These are phyloP conservation scores for Microplitis mediator DNA, from an alignment of 1,140 invertebrate genomes.

Conservation along the genomic window DNA sequence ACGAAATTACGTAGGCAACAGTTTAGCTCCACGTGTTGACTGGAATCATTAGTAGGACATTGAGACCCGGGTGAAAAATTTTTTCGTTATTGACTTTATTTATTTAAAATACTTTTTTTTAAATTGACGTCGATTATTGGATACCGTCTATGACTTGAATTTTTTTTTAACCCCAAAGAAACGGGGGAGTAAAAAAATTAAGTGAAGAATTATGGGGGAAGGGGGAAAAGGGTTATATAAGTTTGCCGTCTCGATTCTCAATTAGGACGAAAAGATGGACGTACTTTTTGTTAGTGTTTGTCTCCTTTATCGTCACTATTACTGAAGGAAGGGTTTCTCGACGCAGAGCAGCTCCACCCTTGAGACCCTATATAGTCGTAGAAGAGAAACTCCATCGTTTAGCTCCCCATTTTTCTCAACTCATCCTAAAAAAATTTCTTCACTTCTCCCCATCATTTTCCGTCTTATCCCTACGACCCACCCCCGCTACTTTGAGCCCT, in stretches of 20 bases:
- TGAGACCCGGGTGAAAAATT: no score
- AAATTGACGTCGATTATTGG: no score
- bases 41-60: no score
- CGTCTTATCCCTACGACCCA: not conserved
- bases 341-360: not conserved
- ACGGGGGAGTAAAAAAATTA: not conserved
- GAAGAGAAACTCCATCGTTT: slow-evolving; percentile 30
- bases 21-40: no score
- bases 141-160: no score
- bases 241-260: slow-evolving; percentile 30
- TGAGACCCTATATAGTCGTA: not conserved
- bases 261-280: slow-evolving; percentile 29
- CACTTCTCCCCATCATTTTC: not conserved
- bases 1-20: no score
- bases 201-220: not conserved
- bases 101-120: no score
- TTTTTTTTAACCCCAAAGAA: not conserved
- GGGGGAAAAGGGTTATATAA: slow-evolving; percentile 9
- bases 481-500: slow-evolving; percentile 12
- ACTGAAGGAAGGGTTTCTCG: not conserved
- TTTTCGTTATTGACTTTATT: no score
- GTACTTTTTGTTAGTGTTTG: slow-evolving; percentile 16
- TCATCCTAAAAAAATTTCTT: not conserved
- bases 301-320: not conserved
- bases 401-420: slow-evolving; percentile 3